phyloP scores from a whole-genome alignment of 2,113 vertebrate species.

The Urocolius indicus region DNA sequence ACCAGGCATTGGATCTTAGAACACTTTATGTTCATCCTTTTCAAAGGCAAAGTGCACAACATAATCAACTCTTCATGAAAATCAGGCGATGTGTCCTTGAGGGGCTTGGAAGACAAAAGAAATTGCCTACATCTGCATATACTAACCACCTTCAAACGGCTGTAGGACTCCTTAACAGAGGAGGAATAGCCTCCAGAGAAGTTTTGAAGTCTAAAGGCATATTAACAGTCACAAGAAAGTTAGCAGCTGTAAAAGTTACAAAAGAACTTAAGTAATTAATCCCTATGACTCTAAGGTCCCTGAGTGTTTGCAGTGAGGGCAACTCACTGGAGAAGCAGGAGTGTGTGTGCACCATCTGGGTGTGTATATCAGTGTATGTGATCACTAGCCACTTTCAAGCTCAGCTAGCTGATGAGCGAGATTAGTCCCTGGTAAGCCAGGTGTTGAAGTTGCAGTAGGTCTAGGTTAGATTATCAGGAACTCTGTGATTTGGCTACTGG shows the following conservation, averaged over 20 bases:
- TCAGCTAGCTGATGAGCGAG: no score
- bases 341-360: accelerated
- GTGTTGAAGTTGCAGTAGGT: neutral
- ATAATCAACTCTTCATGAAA: neutral
- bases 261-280: neutral
- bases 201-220: neutral
- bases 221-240: neutral
- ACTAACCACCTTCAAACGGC: neutral
- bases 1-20: neutral
- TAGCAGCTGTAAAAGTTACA: neutral
- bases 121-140: neutral
- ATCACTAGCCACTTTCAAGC: neutral
- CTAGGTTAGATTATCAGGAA: neutral
- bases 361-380: neutral
- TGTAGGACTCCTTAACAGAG: neutral
- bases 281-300: neutral
- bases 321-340: neutral
- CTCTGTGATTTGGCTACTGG: neutral
- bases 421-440: neutral
- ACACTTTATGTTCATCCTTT: neutral
- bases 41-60: neutral
- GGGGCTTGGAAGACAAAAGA: neutral
- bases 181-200: neutral
- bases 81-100: neutral
- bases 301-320: neutral